Evolutionary conservation across 2,113 vertebrate species (phyloP).

Genomic region (Tragulus kanchil): DNA sequence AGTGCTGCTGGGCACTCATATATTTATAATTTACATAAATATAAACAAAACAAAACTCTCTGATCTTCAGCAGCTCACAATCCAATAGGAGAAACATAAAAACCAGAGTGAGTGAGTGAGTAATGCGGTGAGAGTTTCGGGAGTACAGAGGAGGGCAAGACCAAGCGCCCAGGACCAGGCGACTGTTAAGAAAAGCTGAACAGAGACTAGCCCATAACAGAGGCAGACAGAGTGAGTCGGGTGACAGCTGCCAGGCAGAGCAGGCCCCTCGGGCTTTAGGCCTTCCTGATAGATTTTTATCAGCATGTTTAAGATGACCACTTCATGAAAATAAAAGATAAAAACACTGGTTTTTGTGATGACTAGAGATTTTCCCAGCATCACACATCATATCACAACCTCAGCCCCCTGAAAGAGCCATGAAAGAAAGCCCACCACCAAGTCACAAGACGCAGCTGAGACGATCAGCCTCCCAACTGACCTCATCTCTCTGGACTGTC

Average conservation of each 20-base stretch:
- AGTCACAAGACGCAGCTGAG: background rate
- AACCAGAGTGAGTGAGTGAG: background rate
- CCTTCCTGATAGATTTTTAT: background rate
- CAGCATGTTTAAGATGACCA: background rate
- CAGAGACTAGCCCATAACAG: background rate
- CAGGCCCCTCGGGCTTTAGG: background rate
- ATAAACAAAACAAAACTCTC: background rate
- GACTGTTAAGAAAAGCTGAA: background rate
- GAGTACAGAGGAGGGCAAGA: background rate
- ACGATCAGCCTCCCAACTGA: background rate
- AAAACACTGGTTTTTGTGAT: background rate
- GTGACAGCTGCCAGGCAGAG: background rate
- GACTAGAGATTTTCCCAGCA: background rate
- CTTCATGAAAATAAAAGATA: background rate
- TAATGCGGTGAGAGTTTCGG: background rate
- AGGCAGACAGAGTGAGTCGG: background rate
- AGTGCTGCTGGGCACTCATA: background rate
- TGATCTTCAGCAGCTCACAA: background rate
- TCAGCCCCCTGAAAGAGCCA: background rate
- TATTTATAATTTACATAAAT: conserved; percentile 35
- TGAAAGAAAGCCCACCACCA: background rate
- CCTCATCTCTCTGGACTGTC: background rate
- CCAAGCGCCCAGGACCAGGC: background rate
- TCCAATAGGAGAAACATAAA: background rate
- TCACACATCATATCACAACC: background rate